Evolutionary conservation across 2,113 vertebrate species (phyloP).

Genomic region (Anolis sagrei): DNA sequence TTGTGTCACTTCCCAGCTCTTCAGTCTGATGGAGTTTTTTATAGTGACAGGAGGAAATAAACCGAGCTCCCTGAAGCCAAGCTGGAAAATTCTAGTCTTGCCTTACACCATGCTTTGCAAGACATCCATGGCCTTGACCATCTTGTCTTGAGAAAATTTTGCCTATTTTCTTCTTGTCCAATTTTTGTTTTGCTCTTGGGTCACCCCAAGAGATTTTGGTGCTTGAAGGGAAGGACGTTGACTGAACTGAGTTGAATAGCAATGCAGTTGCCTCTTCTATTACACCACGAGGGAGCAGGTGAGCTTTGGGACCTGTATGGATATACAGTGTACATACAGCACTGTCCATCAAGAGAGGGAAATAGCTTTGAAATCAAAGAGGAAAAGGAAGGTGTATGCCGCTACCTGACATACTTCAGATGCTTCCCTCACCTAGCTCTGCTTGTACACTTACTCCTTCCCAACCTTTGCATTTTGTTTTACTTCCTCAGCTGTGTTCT

Average conservation of each 20-base stretch:
- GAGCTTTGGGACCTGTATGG: too few species aligned
- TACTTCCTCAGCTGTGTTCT: neutral
- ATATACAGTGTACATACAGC: too few species aligned
- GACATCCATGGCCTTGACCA: neutral
- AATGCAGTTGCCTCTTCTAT: too few species aligned
- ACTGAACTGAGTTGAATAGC: neutral
- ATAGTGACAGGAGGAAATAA: too few species aligned
- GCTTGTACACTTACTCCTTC: neutral
- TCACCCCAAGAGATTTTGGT: neutral
- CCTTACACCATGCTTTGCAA: too few species aligned
- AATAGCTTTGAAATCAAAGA: neutral
- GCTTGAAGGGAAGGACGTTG: neutral
- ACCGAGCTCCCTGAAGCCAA: too few species aligned
- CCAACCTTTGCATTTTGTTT: neutral
- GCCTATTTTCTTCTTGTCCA: neutral
- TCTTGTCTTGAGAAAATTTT: neutral
- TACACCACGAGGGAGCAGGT: too few species aligned
- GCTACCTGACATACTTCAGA: neutral
- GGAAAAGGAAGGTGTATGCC: neutral
- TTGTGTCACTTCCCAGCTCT: too few species aligned
- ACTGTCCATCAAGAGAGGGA: too few species aligned
- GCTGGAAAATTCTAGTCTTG: too few species aligned
- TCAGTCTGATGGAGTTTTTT: too few species aligned
- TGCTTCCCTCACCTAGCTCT: neutral
- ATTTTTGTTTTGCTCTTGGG: neutral